Conservation (phyloP, 2,113 vertebrate genomes). For the Eublepharis macularius region DNA sequence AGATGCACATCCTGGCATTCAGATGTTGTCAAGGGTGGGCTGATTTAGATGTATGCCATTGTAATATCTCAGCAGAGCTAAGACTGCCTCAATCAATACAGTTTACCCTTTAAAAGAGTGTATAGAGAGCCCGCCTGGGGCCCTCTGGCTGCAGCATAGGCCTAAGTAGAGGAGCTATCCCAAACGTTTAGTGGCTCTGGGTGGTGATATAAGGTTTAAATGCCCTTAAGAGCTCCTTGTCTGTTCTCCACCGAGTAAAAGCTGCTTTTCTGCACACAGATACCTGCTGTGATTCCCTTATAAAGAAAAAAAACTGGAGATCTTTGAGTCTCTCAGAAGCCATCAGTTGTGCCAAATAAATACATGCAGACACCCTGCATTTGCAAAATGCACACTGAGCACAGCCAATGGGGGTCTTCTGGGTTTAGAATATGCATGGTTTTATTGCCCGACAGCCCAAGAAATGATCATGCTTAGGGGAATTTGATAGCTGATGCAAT, state of each 20-base stretch:
- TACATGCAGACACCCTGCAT: not conserved
- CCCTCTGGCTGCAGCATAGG: not conserved
- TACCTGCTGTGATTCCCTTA: not conserved
- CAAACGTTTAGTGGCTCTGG: not conserved
- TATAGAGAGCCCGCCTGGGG: not conserved
- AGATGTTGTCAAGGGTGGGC: not conserved
- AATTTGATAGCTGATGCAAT: no score
- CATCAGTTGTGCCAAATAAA: not conserved
- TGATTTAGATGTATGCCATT: not conserved
- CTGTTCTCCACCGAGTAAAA: not conserved
- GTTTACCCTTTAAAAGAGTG: not conserved
- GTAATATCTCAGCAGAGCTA: constrained; percentile 7
- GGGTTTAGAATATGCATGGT: not conserved
- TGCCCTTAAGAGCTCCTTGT: not conserved
- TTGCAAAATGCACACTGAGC: not conserved
- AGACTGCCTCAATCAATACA: not conserved
- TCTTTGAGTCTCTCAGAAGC: not conserved
- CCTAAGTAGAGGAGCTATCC: not conserved
- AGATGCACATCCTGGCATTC: constrained; percentile 7
- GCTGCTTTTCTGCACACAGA: not conserved
- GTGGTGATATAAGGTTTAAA: not conserved
- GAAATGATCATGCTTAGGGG: no score
- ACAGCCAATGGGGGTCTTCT: not conserved
- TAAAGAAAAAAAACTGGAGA: not conserved
- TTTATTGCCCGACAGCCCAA: not conserved